Evolutionary conservation across 2,113 vertebrate genomes (phyloP).

Genomic region (Strix aluco): DNA sequence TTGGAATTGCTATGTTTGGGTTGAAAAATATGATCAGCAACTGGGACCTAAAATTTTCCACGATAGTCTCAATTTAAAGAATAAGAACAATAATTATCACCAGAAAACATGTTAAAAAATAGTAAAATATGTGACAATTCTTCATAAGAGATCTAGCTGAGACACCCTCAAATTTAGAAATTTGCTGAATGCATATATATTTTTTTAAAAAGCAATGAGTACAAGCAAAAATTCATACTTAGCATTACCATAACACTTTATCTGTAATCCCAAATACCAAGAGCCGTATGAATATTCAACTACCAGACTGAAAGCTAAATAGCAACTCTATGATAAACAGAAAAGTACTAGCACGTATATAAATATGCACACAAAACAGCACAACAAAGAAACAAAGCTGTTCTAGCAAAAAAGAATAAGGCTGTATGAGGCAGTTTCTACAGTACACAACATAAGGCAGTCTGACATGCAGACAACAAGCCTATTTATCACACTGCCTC

Average conservation of each 20-base stretch:
- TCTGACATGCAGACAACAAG: neutral
- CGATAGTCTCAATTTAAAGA: neutral
- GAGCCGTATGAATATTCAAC: neutral
- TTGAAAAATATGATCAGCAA: neutral
- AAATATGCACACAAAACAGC: neutral
- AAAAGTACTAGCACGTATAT: neutral
- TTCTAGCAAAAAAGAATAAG: neutral
- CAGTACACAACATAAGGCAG: neutral
- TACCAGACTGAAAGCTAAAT: neutral
- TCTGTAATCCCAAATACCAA: neutral
- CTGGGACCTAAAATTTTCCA: neutral
- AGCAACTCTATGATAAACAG: neutral
- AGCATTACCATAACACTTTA: neutral
- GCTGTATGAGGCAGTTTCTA: neutral
- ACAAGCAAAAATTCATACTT: neutral
- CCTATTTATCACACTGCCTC: neutral
- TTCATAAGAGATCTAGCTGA: neutral
- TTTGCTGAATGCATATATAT: neutral
- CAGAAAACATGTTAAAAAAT: neutral
- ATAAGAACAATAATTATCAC: neutral
- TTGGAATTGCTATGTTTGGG: neutral
- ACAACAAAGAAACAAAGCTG: neutral
- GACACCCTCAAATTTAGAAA: neutral
- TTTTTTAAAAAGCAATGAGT: neutral
- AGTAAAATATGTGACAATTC: neutral